Evolutionary conservation across 2,797 vertebrate species (phyloP).

Genomic region (Holocentrus rufus): DNA sequence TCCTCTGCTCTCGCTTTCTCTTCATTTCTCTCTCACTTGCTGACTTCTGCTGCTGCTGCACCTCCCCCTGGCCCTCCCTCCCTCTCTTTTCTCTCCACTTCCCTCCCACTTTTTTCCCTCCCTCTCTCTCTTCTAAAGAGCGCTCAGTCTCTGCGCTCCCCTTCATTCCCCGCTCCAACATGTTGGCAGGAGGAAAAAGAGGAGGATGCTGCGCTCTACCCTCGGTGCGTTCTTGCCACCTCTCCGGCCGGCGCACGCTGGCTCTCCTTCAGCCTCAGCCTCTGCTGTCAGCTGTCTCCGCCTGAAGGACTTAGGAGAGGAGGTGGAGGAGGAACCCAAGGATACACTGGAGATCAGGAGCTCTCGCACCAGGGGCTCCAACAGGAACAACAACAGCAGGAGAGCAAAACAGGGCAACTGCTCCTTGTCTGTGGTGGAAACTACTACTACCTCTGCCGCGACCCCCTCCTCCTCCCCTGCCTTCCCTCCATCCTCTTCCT

Average conservation of each 20-base stretch:
- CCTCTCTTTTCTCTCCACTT: constrained; percentile 63
- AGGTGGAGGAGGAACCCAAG: constrained; percentile 59
- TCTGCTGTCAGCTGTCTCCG: constrained; percentile 61
- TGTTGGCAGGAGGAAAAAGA: constrained; percentile 78
- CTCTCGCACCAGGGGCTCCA: constrained; percentile 61
- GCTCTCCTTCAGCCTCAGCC: constrained; percentile 72
- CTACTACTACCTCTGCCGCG: constrained; percentile 63
- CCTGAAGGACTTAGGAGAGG: constrained; percentile 76
- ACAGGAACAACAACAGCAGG: constrained; percentile 62
- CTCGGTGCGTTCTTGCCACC: constrained; percentile 75
- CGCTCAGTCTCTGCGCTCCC: constrained; percentile 67
- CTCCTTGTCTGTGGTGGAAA: constrained; percentile 71
- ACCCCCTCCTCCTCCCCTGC: constrained; percentile 54
- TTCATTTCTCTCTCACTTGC: constrained; percentile 23
- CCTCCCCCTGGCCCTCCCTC: constrained; percentile 61
- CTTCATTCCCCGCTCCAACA: constrained; percentile 80
- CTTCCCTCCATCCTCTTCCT: constrained; percentile 63
- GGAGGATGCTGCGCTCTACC: constrained; percentile 80
- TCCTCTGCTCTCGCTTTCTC: neutral
- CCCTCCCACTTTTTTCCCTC: constrained; percentile 73
- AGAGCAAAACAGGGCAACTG: constrained; percentile 61
- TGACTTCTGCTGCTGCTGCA: constrained; percentile 53
- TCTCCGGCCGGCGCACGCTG: constrained; percentile 68
- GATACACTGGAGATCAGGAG: constrained; percentile 66
- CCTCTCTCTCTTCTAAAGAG: constrained; percentile 63